Percentiles rank a stretch among this genome's conserved stretches.
phyloP scores from a whole-genome alignment of 1,140 invertebrate genomes.

The Bactericera cockerelli region DNA sequence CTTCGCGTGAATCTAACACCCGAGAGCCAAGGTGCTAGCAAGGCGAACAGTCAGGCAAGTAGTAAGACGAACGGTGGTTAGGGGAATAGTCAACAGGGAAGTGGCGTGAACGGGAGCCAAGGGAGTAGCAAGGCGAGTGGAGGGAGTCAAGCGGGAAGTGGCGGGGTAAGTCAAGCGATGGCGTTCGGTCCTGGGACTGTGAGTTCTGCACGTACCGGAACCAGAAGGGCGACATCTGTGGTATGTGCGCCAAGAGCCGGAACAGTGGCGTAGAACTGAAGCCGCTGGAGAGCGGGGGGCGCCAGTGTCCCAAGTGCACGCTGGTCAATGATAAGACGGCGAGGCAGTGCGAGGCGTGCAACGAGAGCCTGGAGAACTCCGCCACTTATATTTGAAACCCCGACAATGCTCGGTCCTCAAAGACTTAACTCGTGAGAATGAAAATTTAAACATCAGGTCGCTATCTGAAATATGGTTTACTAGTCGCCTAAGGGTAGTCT shows the following conservation, averaged over 20 bases:
- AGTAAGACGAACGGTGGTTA: background rate
- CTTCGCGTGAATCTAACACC: no score
- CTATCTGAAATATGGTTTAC: no score
- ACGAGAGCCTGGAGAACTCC: conserved; percentile 48
- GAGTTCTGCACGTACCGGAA: conserved; percentile 56
- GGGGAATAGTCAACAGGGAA: background rate
- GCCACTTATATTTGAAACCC: conserved; percentile 51
- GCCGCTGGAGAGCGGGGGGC: conserved; percentile 52
- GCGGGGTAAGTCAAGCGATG: background rate
- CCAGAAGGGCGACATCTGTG: conserved; percentile 41
- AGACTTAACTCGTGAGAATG: no score
- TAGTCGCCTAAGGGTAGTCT: no score
- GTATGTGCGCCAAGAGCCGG: conserved; percentile 58
- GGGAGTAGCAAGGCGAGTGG: no score
- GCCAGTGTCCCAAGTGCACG: conserved; percentile 61
- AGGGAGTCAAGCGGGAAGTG: no score
- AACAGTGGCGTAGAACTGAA: conserved; percentile 39
- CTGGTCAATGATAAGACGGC: conserved; percentile 56
- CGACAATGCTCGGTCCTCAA: no score
- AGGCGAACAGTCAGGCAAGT: no score
- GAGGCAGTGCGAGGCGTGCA: conserved; percentile 48
- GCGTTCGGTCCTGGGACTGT: conserved; percentile 45
- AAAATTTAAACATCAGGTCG: no score
- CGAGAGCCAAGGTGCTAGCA: no score
- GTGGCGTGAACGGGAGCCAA: no score